Conservation (phyloP, 2,888 invertebrate genomes). For the Clunio marinus region DNA sequence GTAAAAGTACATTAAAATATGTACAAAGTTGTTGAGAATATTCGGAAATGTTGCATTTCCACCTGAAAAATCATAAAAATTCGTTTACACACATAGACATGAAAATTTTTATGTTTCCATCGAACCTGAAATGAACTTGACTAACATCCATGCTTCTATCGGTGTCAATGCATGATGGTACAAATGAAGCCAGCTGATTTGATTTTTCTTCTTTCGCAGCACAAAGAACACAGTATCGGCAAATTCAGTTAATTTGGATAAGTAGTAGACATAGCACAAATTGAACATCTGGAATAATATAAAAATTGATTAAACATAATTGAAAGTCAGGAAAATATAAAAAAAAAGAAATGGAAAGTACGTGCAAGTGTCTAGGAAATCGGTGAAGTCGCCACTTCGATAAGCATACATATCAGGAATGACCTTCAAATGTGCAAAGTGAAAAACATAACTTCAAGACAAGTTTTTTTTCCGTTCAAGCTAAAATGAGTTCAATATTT, state of each 20-base stretch:
- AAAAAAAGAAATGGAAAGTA: too few relatives aligned
- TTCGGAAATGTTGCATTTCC: conserved; percentile 53
- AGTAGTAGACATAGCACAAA: conserved; percentile 75
- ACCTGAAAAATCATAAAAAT: conserved; percentile 53
- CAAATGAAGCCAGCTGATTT: conserved; percentile 85
- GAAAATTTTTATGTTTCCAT: background rate
- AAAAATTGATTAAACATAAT: conserved; percentile 28
- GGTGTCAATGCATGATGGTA: conserved; percentile 95
- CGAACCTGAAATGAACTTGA: conserved; percentile 79
- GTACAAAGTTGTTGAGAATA: conserved; percentile 88
- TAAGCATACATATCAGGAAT: too few relatives aligned
- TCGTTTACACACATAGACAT: background rate
- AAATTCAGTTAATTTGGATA: conserved; percentile 86
- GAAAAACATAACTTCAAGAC: too few relatives aligned
- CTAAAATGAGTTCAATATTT: background rate
- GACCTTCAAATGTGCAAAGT: too few relatives aligned
- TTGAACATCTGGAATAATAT: conserved; percentile 48
- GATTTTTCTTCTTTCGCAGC: conserved; percentile 82
- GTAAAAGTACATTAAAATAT: conserved; percentile 92
- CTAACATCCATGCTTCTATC: conserved; percentile 85
- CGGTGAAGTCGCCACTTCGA: too few relatives aligned
- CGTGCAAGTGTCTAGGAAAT: too few relatives aligned
- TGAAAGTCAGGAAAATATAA: background rate
- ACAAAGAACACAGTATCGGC: conserved; percentile 92
- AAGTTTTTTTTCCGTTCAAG: too few relatives aligned